Conservation (phyloP, 2,797 vertebrate species). For the Trachops cirrhosus region DNA sequence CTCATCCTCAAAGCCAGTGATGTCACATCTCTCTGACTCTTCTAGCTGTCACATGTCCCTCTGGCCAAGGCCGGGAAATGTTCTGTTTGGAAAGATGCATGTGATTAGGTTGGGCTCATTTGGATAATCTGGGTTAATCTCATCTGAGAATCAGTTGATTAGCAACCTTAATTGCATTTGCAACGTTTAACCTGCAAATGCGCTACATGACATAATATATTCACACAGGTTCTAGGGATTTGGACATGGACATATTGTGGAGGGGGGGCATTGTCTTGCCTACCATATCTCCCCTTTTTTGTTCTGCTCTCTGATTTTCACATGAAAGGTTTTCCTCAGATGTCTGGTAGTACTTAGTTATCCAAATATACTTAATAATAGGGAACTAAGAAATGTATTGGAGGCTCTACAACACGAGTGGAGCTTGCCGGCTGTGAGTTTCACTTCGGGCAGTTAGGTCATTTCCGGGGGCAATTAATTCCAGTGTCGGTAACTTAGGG, state of each 20-base stretch:
- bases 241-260: background rate
- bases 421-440: background rate
- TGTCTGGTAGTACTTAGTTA: background rate
- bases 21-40: background rate
- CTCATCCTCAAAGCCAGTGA: background rate
- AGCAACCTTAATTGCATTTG: background rate
- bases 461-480: background rate
- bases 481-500: background rate
- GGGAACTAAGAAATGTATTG: background rate
- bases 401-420: background rate
- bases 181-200: background rate
- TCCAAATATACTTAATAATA: background rate
- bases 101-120: background rate
- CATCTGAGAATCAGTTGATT: background rate
- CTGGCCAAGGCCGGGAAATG: background rate
- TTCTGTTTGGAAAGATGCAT: background rate
- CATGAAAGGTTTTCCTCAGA: background rate
- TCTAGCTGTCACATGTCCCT: background rate
- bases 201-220: background rate
- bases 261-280: background rate
- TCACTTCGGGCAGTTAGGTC: background rate
- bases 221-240: background rate
- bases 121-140: background rate
- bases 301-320: slow-evolving; percentile 8
- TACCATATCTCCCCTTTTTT: rapidly evolving